phyloP scores from a whole-genome alignment of 2,797 vertebrate species.

The Salmo trutta region DNA sequence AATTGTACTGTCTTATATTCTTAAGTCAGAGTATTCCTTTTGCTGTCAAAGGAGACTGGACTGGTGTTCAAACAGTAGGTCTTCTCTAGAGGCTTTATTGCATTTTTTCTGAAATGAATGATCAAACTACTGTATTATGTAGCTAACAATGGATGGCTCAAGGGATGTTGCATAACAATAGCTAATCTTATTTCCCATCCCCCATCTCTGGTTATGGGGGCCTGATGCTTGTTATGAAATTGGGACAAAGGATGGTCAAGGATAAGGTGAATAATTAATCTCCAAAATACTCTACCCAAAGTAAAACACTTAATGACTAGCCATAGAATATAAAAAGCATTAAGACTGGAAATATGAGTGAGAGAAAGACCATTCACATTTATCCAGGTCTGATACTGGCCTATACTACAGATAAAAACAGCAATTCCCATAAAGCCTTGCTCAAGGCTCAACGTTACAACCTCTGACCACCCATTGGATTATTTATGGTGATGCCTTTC shows the following conservation, averaged over 20 bases:
- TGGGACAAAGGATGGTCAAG: not conserved
- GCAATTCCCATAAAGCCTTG: slow-evolving; percentile 62
- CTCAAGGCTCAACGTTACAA: not conserved
- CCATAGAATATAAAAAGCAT: not conserved
- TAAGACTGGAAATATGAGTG: not conserved
- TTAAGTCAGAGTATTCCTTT: slow-evolving; percentile 18
- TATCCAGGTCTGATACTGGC: not conserved
- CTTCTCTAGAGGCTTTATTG: not conserved
- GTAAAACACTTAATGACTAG: not conserved
- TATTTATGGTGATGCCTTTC: slow-evolving; percentile 48
- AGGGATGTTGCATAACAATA: not conserved
- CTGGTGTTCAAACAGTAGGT: not conserved
- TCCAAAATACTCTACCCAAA: not conserved
- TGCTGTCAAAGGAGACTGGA: not conserved
- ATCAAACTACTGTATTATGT: not conserved
- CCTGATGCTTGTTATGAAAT: not conserved
- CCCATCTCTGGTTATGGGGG: not conserved
- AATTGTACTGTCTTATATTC: slow-evolving; percentile 60
- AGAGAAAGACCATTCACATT: not conserved
- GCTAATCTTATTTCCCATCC: not conserved
- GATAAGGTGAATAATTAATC: too few species aligned
- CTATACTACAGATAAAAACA: not conserved
- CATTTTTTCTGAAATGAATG: not conserved
- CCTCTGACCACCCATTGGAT: not conserved
- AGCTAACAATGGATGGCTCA: not conserved